Evolutionary conservation across 2,797 vertebrate genomes (phyloP).

Genomic region (Pipistrellus pygmaeus): DNA sequence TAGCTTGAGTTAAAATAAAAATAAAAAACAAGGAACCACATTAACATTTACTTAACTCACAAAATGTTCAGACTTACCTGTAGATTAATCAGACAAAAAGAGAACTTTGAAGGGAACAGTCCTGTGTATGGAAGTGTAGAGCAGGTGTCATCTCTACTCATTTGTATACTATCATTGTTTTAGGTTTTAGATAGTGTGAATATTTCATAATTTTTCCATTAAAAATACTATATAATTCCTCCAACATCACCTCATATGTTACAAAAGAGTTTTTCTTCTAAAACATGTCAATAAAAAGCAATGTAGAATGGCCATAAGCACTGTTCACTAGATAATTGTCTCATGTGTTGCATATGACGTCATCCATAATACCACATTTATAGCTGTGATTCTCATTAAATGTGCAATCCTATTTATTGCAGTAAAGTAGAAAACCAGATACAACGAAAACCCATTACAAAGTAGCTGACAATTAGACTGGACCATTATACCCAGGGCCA

Average conservation of each 20-base stretch:
- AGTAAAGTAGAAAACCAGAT: neutral
- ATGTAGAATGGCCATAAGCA: neutral
- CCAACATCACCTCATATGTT: neutral
- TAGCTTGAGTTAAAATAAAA: conserved; percentile 16
- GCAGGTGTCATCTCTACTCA: neutral
- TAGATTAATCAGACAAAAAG: neutral
- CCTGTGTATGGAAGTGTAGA: neutral
- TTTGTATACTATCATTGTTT: neutral
- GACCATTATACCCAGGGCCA: neutral
- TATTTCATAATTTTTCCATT: neutral
- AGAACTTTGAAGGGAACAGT: neutral
- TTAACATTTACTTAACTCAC: neutral
- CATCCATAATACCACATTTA: neutral
- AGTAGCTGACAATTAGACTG: neutral
- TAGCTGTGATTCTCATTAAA: neutral
- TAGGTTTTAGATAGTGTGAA: neutral
- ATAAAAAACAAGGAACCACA: neutral
- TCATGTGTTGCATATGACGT: neutral
- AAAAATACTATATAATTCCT: conserved; percentile 3
- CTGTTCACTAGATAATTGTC: neutral
- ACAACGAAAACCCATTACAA: neutral
- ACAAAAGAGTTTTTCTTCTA: neutral
- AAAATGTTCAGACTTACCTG: neutral
- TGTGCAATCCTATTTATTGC: neutral
- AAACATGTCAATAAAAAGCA: conserved; percentile 29